phyloP scores from a whole-genome alignment of 1,140 invertebrate genomes.

The Ips typographus region DNA sequence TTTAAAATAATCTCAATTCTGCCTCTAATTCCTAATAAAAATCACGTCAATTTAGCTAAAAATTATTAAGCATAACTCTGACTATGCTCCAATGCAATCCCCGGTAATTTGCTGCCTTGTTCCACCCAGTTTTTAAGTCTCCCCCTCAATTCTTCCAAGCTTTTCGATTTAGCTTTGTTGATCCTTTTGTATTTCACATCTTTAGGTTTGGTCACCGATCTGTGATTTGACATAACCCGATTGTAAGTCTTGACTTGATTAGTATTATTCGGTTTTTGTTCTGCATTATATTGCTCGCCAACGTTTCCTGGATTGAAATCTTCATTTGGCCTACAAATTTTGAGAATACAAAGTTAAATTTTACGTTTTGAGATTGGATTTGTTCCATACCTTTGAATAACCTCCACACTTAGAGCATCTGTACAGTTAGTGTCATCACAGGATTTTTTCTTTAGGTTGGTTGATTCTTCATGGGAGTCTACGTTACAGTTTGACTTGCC shows the following conservation, averaged over 20 bases:
- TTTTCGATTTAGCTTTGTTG: constrained; percentile 87
- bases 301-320: constrained; percentile 1
- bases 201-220: constrained; percentile 86
- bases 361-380: background rate
- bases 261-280: constrained; percentile 23
- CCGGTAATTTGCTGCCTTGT: constrained; percentile 65
- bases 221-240: constrained; percentile 85
- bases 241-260: constrained; percentile 72
- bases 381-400: constrained; percentile 5
- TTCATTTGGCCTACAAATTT: background rate
- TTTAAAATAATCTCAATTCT: no score
- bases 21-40: no score
- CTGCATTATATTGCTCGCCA: constrained; percentile 18
- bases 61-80: constrained; percentile 48
- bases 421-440: constrained; percentile 36
- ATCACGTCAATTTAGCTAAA: no score
- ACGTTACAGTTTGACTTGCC: constrained; percentile 53
- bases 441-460: constrained; percentile 49
- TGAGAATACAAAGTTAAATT: background rate
- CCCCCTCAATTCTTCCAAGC: constrained; percentile 79
- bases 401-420: background rate
- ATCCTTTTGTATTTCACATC: constrained; percentile 89
- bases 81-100: constrained; percentile 48
- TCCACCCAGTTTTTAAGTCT: constrained; percentile 82
- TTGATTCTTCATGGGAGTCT: constrained; percentile 54